Base-by-base conservation (phyloP, 1,140 invertebrate species). In the Delia radicum region DNA sequence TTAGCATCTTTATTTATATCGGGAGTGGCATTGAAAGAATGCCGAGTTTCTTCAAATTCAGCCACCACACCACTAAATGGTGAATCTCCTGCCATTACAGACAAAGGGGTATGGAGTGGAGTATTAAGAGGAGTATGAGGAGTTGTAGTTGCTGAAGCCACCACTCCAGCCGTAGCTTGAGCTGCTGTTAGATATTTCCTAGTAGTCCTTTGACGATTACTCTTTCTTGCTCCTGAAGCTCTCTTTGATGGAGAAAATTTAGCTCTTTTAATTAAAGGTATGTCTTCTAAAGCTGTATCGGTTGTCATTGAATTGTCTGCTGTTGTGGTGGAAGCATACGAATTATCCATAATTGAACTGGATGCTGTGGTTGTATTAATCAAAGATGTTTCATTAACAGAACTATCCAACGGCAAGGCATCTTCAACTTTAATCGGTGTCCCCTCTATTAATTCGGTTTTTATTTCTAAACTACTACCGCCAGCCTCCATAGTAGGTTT, bases 131-230 rank as follows among this genome's bases (percentile, higher is more conserved):
- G 21, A 18, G 24, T 37, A 18, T 27, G 18, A 6, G 71, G 27
- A 0, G 76, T 28, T 6, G 73, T 27, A 2, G 61, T 31, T 12
- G 75, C 27, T 61, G 33, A 2, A 24, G 48, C 15, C 2, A 21
- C n/a, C 15, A 42, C 37, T n/a, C 62, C 62, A 33, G 74, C 37
- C 15, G 74, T 74, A 2, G 74, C 42, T 18, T 76, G 77, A 3
- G 77, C 75, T 18, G 77, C 75, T 18, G 77, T 78, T 7, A 79
- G 28, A 62, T 76, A 77, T 3, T 82, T 80, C 0, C 81, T 81
- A 27, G 81, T 82, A n/a, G 79, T 79, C 2, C 82, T 81, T 73
- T 85, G 84, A 0, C 84, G 81, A 37, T 79, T 84, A 74, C 83
- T 85, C 27, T 85, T 85, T 0, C 84, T 76, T 0, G 83, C 78